phyloP scores from a whole-genome alignment of 2,888 invertebrate species.

The Ptilodon capucinus region DNA sequence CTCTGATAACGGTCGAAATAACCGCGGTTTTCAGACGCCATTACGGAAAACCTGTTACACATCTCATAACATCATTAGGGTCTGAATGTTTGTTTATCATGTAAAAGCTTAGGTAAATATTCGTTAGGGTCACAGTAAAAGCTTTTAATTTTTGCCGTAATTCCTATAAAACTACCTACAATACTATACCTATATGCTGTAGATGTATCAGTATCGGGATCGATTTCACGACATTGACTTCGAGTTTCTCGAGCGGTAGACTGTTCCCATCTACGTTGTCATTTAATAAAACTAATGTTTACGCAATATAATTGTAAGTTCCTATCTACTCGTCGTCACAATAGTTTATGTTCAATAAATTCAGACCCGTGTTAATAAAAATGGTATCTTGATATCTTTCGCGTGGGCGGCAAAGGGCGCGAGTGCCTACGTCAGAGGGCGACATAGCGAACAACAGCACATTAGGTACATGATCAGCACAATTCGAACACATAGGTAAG shows the following conservation, averaged over 20 bases:
- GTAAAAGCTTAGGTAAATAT: slow-evolving; percentile 14
- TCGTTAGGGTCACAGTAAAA: not conserved
- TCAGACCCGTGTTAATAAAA: slow-evolving; percentile 24
- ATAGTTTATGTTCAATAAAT: slow-evolving; percentile 22
- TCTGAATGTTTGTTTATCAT: slow-evolving; percentile 63
- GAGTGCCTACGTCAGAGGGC: slow-evolving; percentile 64
- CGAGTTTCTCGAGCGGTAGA: not conserved
- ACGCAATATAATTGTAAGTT: not conserved
- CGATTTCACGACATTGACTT: not conserved
- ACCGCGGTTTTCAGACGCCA: slow-evolving; percentile 35
- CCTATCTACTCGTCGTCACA: not conserved
- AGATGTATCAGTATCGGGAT: not conserved
- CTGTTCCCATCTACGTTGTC: not conserved
- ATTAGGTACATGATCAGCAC: slow-evolving; percentile 18
- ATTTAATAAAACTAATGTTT: not conserved
- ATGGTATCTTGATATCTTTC: slow-evolving; percentile 30
- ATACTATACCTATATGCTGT: not conserved
- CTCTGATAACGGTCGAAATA: not conserved
- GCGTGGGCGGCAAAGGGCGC: slow-evolving; percentile 73
- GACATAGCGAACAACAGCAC: slow-evolving; percentile 40
- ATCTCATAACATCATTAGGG: slow-evolving; percentile 47
- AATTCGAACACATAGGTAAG: slow-evolving; percentile 10
- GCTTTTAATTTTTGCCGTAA: not conserved
- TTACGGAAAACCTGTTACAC: slow-evolving; percentile 68
- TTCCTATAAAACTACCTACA: no score